Base-by-base conservation (phyloP, 2,888 invertebrate genomes). In the Luperina nickerlii region DNA sequence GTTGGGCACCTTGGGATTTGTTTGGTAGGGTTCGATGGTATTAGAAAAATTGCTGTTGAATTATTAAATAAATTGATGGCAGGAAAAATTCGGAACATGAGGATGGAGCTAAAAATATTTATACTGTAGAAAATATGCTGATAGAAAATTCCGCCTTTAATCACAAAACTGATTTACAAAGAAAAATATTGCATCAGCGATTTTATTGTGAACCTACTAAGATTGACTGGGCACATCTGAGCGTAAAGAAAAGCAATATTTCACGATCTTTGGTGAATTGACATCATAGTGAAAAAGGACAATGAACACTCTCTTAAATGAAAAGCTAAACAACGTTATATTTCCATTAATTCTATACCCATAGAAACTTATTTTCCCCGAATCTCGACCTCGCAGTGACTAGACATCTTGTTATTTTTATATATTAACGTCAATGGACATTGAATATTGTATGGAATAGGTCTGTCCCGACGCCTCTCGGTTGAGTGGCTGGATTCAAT, bases 381-480 rank as follows among this genome's bases (percentile, higher is more conserved):
- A 82, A 77, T 68, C 66, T 74, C 45, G 70, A 77, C 70, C 66
- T 42, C 51, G 48, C 57, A 60, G 69, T 45, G 60, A 54, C 69
- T 60, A 74, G 57, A 82, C 77, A 71, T 86, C 67, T 74, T 86
- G 71, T 73, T 83, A 86, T 78, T 75, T 86, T 84, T 83, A 83
- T 82, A 78, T 83, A 75, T 83, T 74, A 70, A 86, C 68, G 83
- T 38, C 74, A 83, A 84, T 86, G 78, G 78, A 62, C 72, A 78
- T 66, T 84, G 84, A 73, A 86, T 86, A 83, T 84, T 86, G 65
- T 83, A 84, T 84, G 42, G n/a, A 75, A 78, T 70, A 66, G 68
- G 48, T 69, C 65, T 62, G 83, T 72, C 65, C 45, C 32, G 54
- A 18, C 70, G 78, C 63, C 77, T 62, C 51, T 74, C 67, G 67